A percentile compares a stretch with the other conserved stretches of the same genome.
phyloP scores from a whole-genome alignment of 2,113 vertebrate species.

The Nycticorax nycticorax region DNA sequence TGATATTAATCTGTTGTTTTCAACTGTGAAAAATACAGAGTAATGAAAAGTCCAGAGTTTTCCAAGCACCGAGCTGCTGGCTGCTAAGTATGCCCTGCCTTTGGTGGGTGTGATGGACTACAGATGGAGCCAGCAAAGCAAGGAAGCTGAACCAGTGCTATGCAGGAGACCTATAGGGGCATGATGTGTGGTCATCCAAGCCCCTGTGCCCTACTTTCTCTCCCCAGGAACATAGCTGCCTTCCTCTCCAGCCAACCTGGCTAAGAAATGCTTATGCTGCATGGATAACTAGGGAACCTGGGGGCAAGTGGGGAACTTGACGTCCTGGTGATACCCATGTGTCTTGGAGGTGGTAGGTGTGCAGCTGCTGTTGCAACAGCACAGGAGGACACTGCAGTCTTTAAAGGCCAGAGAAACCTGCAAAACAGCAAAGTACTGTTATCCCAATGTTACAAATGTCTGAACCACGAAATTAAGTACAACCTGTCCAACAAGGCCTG shows the following conservation, averaged over 20 bases:
- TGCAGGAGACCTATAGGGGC: not conserved
- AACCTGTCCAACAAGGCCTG: accelerated
- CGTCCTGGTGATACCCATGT: not conserved
- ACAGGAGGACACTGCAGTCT: not conserved
- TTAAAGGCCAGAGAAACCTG: not conserved
- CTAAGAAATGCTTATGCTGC: not conserved
- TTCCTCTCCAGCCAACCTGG: not conserved
- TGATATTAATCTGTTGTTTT: not conserved
- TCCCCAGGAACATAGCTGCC: not conserved
- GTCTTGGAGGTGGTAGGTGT: not conserved
- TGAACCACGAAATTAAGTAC: not conserved
- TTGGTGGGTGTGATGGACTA: not conserved
- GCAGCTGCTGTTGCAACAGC: not conserved
- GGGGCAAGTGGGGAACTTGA: not conserved
- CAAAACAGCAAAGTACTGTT: not conserved
- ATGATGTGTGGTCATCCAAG: not conserved
- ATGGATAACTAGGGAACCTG: not conserved
- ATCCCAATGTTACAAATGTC: not conserved
- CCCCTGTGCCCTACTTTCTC: not conserved
- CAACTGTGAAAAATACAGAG: not conserved
- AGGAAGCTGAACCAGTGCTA: not conserved
- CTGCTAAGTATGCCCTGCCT: not conserved
- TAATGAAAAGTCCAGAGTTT: not conserved
- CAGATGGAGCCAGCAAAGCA: not conserved
- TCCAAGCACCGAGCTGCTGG: not conserved